Base-by-base conservation (phyloP, 2,797 vertebrate species). In the Jordanella pulchra region DNA sequence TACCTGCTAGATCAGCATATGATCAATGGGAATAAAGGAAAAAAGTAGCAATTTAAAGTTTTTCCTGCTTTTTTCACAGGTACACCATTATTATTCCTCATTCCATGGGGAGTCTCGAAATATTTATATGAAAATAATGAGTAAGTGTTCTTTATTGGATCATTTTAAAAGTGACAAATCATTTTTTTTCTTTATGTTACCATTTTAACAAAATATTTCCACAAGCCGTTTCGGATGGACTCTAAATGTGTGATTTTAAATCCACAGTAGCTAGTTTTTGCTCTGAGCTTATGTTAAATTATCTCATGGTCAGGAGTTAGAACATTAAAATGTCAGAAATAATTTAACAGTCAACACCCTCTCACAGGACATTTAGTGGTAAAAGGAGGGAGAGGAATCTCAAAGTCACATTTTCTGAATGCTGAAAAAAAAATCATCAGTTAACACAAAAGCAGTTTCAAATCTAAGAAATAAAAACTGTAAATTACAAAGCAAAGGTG, bases 111-210 rank as follows among this genome's bases (percentile, higher is more conserved):
- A 0, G 69, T 93, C 0, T 89, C 95, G 51, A 99, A 96, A 92
- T 96, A 96, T 81, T 92, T 96, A 13, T 96, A 96, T 0, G 98
- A 99, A 92, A 98, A 99, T 74, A 84, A 96, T 56, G 93, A 95
- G 98, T 99, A 95, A 97, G 98, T 98, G 76, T 53, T 25, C 14
- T 28, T 45, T 7, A 13, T 30, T 25, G 6, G 11, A 21, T 60
- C 17, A 65, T 3, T n/a, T 15, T 30, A n/a, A 27, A n/a, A 10
- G 45, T 13, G 3, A 17, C 13, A 32, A 56, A 14, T 3, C 5
- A 39, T 39, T 13, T 65, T 55, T 56, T 45, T 56, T 44, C 35
- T 39, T 39, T 39, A 44, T 27, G 17, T 18, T 25, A 39, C 3
- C 32, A 27, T 39, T 1, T 50, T 39, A 4, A 21, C 7, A 2